Conservation (phyloP, 2,888 invertebrate genomes). For the Xestia xanthographa region DNA sequence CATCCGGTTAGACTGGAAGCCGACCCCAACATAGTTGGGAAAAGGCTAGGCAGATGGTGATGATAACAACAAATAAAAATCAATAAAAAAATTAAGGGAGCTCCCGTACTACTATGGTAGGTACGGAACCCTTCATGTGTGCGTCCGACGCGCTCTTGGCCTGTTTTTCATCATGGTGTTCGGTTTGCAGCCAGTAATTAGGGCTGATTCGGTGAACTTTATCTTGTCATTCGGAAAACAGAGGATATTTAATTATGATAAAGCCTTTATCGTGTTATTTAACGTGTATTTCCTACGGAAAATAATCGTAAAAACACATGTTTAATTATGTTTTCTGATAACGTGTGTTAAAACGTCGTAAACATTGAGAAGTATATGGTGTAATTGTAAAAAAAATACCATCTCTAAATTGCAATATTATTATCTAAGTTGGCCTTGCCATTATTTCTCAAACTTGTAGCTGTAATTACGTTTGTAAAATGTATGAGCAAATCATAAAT, state of each 20-base stretch:
- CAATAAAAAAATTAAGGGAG: too few relatives aligned
- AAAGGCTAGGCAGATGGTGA: too few relatives aligned
- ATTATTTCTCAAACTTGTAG: constrained; percentile 15
- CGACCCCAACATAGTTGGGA: too few relatives aligned
- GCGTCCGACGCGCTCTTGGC: too few relatives aligned
- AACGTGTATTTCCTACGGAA: background rate
- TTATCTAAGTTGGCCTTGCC: background rate
- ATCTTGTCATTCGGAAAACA: constrained; percentile 11
- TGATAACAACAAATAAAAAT: too few relatives aligned
- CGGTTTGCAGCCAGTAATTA: background rate
- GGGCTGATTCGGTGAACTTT: constrained; percentile 19
- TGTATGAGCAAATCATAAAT: background rate
- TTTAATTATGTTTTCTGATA: background rate
- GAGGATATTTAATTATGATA: constrained; percentile 9
- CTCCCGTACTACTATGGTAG: too few relatives aligned
- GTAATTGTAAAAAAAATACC: background rate
- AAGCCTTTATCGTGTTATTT: constrained; percentile 4
- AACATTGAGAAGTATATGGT: background rate
- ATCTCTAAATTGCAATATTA: background rate
- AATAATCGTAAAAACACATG: background rate
- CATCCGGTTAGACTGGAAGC: too few relatives aligned
- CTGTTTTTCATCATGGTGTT: background rate
- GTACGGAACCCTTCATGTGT: too few relatives aligned
- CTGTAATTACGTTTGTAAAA: constrained; percentile 3
- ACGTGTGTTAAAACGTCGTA: background rate